These are phyloP conservation scores for Odontocerum albicorne DNA, from an alignment of 2,888 invertebrate genomes.

Conservation along the genomic window DNA sequence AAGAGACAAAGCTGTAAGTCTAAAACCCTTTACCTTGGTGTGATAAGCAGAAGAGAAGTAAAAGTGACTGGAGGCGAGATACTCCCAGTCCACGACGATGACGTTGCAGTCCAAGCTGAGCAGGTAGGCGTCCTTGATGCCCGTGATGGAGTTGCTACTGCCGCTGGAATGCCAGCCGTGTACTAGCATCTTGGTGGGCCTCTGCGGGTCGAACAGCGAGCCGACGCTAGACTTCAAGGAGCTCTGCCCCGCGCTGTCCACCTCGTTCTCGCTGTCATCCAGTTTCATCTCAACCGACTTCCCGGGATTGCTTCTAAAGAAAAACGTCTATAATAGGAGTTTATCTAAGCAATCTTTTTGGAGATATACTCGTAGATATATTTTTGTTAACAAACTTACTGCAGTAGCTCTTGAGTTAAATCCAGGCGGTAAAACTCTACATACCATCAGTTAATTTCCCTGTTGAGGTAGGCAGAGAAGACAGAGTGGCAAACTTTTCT, in stretches of 20 bases:
- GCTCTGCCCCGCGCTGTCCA: slow-evolving; percentile 41
- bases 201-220: slow-evolving; percentile 45
- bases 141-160: slow-evolving; percentile 45
- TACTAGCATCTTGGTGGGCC: slow-evolving; percentile 53
- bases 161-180: slow-evolving; percentile 58
- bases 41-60: slow-evolving; percentile 51
- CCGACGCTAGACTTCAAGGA: slow-evolving; percentile 31
- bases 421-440: too few relatives aligned
- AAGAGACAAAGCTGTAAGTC: too few relatives aligned
- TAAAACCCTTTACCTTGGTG: slow-evolving; percentile 45
- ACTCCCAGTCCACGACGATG: slow-evolving; percentile 54
- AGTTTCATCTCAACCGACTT: slow-evolving; percentile 8
- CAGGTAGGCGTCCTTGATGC: slow-evolving; percentile 51
- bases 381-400: too few relatives aligned
- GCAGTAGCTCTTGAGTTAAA: too few relatives aligned
- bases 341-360: too few relatives aligned
- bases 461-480: too few relatives aligned
- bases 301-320: slow-evolving; percentile 10
- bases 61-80: slow-evolving; percentile 46
- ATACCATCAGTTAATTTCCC: too few relatives aligned
- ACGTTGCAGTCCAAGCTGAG: slow-evolving; percentile 52
- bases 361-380: too few relatives aligned
- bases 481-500: too few relatives aligned
- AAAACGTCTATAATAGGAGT: too few relatives aligned
- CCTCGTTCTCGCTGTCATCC: slow-evolving; percentile 30